Percentiles rank a stretch among this genome's conserved stretches.
Evolutionary conservation across 2,888 invertebrate genomes (phyloP).

Genomic region (Leptothorax acervorum): DNA sequence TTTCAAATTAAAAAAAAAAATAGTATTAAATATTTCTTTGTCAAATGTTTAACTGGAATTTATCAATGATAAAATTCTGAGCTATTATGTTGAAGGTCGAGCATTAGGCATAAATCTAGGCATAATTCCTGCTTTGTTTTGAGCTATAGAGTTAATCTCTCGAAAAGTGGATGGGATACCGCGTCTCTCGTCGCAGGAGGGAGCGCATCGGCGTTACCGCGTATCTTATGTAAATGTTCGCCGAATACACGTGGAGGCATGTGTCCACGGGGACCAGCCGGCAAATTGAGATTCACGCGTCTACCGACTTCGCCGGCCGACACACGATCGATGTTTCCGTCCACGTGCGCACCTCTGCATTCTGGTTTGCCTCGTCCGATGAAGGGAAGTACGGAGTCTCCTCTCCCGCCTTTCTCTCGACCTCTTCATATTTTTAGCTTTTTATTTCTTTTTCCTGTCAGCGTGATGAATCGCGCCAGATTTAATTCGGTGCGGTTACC

Average conservation of each 20-base stretch:
- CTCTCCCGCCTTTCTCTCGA: background rate
- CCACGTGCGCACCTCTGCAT: constrained; percentile 43
- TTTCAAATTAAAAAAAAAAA: background rate
- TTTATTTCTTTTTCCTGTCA: background rate
- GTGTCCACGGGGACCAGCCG: constrained; percentile 63
- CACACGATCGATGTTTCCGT: constrained; percentile 68
- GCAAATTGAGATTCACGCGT: constrained; percentile 74
- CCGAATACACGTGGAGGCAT: constrained; percentile 50
- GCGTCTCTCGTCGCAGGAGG: background rate
- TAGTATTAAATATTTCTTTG: background rate
- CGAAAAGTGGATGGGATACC: constrained; percentile 12
- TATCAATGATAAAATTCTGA: background rate
- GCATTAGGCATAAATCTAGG: background rate
- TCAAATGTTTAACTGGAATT: constrained; percentile 4
- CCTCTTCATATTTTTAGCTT: constrained; percentile 13
- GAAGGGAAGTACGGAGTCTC: constrained; percentile 13
- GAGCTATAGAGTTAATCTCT: constrained; percentile 40
- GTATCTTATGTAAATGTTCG: constrained; percentile 66
- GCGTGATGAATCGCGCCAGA: constrained; percentile 23
- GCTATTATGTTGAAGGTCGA: background rate
- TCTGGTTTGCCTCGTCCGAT: constrained; percentile 16
- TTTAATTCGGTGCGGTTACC: constrained; percentile 17
- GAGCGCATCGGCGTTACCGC: constrained; percentile 19
- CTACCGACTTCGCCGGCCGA: constrained; percentile 62
- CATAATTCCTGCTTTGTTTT: background rate